These are phyloP conservation scores for Eulithis testata DNA, from an alignment of 2,888 invertebrate genomes.

Conservation along the genomic window DNA sequence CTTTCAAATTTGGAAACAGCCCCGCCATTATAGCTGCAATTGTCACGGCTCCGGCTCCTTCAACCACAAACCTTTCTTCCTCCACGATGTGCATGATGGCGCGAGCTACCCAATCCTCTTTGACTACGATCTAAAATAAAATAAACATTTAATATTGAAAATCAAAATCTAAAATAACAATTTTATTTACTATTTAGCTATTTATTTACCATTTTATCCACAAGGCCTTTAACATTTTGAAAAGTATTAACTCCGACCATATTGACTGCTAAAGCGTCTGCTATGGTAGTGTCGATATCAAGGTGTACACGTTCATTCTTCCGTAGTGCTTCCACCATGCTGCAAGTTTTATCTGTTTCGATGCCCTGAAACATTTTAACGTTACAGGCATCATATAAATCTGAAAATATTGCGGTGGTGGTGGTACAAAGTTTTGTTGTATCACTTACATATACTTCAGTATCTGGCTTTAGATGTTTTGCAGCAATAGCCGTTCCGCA, in stretches of 20 bases:
- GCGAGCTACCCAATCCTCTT: constrained; percentile 93
- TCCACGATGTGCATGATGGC: constrained; percentile 92
- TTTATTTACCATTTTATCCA: constrained; percentile 74
- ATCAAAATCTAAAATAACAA: not conserved
- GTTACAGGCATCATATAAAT: not conserved
- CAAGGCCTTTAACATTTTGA: constrained; percentile 64
- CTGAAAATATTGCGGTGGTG: not conserved
- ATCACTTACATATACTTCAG: constrained; percentile 92
- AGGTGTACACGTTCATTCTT: constrained; percentile 89
- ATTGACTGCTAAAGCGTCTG: constrained; percentile 89
- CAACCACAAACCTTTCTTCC: constrained; percentile 93
- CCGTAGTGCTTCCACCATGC: constrained; percentile 77
- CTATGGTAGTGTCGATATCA: constrained; percentile 88
- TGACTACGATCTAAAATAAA: constrained; percentile 86
- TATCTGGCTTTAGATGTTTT: constrained; percentile 92
- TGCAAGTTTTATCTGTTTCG: constrained; percentile 70
- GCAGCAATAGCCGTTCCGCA: constrained; percentile 94
- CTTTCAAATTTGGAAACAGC: constrained; percentile 91
- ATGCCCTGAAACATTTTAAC: constrained; percentile 58
- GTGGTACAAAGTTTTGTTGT: not conserved
- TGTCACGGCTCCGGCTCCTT: constrained; percentile 93
- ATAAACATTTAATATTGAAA: not conserved
- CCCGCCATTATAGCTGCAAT: constrained; percentile 93
- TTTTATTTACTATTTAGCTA: no score
- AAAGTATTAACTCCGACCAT: constrained; percentile 75